Evolutionary conservation across 2,888 invertebrate species (phyloP), one percentile per base, ranked within the genome.

Genomic region (Lasiommata megera): DNA sequence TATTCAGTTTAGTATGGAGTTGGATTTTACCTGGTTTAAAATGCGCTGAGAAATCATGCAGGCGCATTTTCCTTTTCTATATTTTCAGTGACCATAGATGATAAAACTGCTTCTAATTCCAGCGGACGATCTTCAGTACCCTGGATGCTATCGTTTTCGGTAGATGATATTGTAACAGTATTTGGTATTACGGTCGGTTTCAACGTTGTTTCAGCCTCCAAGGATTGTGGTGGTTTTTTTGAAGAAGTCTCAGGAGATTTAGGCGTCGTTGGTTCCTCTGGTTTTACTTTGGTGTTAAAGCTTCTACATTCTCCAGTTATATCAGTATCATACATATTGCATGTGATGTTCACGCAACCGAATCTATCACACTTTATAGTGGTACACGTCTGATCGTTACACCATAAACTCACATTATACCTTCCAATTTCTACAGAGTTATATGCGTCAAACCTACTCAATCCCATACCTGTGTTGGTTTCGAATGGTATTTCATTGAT

Each of bases 361-460:
- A 67, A 68, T 56, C 70, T 78, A 58, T 84, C 78, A 64, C 91
- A 90, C 63, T 79, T 84, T 79, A 82, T 82, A 6, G 86, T 90
- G 1, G 84, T 91, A 63, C 91, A 91, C 3, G 81, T 90, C 70
- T 91, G 91, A 38, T 90, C 89, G 69, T 88, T 84, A 67, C 91
- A 91, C 83, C 80, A 84, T 9, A 90, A 79, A 1, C 86, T 84
- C 1, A 89, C 79, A 63, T 86, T 88, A 36, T 76, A 80, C 50
- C 72, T 81, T 5, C 73, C 77, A 28, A 88, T 73, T 60, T 82
- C 79, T 58, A 81, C 72, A 58, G 72, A 70, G 36, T 79, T 77
- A 44, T 72, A 71, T 3, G 66, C 56, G 16, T 61, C 62, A 34
- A 54, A 64, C 7, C 76, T 69, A 1, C 76, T 68, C 1, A 82